Percentiles rank a stretch among this genome's conserved stretches.
Conservation (phyloP, 2,113 vertebrate species). For the Dromiciops gliroides region DNA sequence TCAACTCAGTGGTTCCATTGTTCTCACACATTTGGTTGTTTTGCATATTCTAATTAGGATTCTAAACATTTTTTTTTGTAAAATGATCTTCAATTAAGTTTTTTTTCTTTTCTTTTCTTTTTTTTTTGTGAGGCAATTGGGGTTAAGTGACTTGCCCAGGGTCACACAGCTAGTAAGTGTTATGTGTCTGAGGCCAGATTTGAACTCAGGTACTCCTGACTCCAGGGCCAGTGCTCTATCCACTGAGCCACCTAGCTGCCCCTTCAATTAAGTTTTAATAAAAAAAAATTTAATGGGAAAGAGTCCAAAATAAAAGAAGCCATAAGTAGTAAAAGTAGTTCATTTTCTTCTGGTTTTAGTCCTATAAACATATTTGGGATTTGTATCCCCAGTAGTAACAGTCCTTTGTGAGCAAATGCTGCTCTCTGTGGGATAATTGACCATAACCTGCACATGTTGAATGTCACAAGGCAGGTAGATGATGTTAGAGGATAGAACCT, state of each 20-base stretch:
- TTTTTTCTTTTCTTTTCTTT: too few relatives aligned
- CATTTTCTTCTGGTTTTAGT: neutral
- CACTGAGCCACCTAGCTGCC: too few relatives aligned
- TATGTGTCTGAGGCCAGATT: too few relatives aligned
- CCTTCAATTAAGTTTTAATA: neutral
- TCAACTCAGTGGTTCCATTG: neutral
- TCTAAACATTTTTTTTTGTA: neutral
- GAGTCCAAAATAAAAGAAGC: neutral
- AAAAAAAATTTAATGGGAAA: neutral
- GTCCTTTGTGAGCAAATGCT: neutral
- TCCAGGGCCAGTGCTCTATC: too few relatives aligned
- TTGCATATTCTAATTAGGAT: neutral
- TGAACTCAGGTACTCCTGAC: too few relatives aligned
- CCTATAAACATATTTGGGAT: neutral
- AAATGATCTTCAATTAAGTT: neutral
- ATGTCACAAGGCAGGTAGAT: neutral
- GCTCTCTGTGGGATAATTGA: neutral
- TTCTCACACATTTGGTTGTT: neutral
- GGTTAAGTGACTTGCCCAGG: too few relatives aligned
- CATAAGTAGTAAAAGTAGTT: neutral
- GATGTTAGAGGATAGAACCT: neutral
- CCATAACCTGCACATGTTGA: neutral
- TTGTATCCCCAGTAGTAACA: neutral
- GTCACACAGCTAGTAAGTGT: too few relatives aligned
- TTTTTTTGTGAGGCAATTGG: too few relatives aligned